phyloP scores from a whole-genome alignment of 2,888 invertebrate genomes.

The Spilarctia lutea region DNA sequence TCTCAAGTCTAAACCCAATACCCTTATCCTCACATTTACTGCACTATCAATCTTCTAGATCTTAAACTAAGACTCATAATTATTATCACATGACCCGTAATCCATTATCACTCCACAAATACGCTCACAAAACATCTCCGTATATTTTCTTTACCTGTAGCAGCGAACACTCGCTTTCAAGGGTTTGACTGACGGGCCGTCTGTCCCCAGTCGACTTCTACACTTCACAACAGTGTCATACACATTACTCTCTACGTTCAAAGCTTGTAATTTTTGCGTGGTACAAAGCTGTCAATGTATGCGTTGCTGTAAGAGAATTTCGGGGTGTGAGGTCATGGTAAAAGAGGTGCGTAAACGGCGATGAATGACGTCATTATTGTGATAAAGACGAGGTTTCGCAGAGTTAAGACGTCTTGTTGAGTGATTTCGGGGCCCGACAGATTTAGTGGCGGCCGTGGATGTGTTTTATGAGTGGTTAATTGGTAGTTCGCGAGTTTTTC shows the following conservation, averaged over 20 bases:
- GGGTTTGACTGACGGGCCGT: slow-evolving; percentile 74
- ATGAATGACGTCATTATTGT: slow-evolving; percentile 82
- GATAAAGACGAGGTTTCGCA: slow-evolving; percentile 76
- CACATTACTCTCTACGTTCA: slow-evolving; percentile 55
- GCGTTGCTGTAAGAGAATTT: slow-evolving; percentile 18
- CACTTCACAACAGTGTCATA: slow-evolving; percentile 17
- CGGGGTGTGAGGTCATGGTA: slow-evolving; percentile 42
- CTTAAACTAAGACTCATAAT: neutral
- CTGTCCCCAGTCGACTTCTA: slow-evolving; percentile 53
- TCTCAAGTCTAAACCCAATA: neutral
- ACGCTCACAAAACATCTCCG: slow-evolving; percentile 45
- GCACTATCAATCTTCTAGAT: neutral
- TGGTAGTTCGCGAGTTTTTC: slow-evolving; percentile 41
- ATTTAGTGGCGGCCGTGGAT: slow-evolving; percentile 61
- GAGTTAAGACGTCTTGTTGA: slow-evolving; percentile 78
- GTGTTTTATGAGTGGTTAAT: slow-evolving; percentile 54
- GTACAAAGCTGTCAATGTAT: slow-evolving; percentile 52
- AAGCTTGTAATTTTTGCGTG: neutral
- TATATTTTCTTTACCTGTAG: slow-evolving; percentile 68
- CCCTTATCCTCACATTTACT: too few relatives aligned
- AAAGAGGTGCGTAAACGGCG: slow-evolving; percentile 69
- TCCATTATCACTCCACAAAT: slow-evolving; percentile 13
- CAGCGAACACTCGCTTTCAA: slow-evolving; percentile 62
- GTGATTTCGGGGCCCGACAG: slow-evolving; percentile 70
- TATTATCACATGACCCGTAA: slow-evolving; percentile 3